phyloP scores from a whole-genome alignment of 92 coral and sea anemone genomes.

The Heliopora coerulea region DNA sequence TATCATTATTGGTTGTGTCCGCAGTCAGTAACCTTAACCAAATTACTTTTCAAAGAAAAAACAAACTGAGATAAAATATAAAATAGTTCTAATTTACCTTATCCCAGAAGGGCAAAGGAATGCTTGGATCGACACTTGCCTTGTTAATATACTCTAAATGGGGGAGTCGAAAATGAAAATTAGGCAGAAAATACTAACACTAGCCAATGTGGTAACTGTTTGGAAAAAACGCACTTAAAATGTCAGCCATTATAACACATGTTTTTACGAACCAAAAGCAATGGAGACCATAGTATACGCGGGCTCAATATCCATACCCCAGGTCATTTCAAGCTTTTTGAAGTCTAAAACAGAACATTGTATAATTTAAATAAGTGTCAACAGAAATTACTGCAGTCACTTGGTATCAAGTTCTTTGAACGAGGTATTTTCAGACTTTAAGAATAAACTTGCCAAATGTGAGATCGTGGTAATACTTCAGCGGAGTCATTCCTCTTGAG shows the following conservation, averaged over 20 bases:
- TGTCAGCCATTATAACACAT: too few species aligned
- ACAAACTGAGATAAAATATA: too few species aligned
- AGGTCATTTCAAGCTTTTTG: slow-evolving; percentile 82
- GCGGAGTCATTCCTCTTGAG: slow-evolving; percentile 74
- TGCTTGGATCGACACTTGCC: slow-evolving; percentile 92
- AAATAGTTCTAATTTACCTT: slow-evolving; percentile 61
- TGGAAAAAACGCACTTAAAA: too few species aligned
- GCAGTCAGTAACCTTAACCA: too few species aligned
- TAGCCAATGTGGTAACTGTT: too few species aligned
- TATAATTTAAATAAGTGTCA: not conserved
- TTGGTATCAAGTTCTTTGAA: not conserved
- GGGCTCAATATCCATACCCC: slow-evolving; percentile 99
- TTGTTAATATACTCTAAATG: slow-evolving; percentile 60
- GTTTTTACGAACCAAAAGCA: slow-evolving; percentile 79
- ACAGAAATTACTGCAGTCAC: not conserved
- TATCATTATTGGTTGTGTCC: too few species aligned
- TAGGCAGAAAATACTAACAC: too few species aligned
- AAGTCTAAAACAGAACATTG: slow-evolving; percentile 52
- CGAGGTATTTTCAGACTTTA: not conserved
- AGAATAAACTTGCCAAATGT: slow-evolving; percentile 68
- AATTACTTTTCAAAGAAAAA: too few species aligned
- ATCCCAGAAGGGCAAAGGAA: slow-evolving; percentile 90
- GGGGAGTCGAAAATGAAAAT: not conserved
- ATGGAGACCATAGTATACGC: slow-evolving; percentile 76
- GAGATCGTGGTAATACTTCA: slow-evolving; percentile 88